phyloP scores from a whole-genome alignment of 2,797 vertebrate genomes.

The Xenopus petersii region DNA sequence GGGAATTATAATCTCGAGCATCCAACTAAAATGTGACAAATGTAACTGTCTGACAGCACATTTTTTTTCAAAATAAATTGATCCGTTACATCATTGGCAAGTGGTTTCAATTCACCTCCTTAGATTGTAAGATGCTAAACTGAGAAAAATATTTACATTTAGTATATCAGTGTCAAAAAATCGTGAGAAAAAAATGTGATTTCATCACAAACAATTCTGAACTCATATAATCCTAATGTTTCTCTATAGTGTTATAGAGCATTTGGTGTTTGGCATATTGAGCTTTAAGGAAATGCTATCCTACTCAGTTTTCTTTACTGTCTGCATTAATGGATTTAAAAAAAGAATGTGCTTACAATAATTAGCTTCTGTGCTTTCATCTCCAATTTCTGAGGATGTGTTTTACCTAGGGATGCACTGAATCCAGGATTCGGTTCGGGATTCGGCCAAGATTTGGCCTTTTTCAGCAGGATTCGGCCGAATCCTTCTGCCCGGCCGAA shows the following conservation, averaged over 20 bases:
- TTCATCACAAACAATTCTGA: background rate
- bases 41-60: conserved; percentile 4
- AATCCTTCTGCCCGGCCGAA: too few species aligned
- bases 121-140: too few species aligned
- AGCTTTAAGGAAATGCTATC: background rate
- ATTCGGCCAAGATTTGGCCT: too few species aligned
- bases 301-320: background rate
- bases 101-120: too few species aligned
- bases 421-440: too few species aligned
- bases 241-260: background rate
- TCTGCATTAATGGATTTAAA: conserved; percentile 13
- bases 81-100: background rate
- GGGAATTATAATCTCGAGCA: background rate
- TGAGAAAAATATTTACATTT: too few species aligned
- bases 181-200: background rate
- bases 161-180: background rate
- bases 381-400: conserved; percentile 21
- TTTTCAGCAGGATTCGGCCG: too few species aligned
- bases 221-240: background rate
- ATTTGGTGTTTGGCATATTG: conserved; percentile 5
- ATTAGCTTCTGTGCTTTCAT: conserved; percentile 26
- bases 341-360: conserved; percentile 17
- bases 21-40: conserved; percentile 2
- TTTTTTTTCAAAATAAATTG: too few species aligned
- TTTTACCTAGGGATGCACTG: too few species aligned